These are phyloP conservation scores for Diaprepes abbreviatus DNA, from an alignment of 2,888 invertebrate species.

Conservation along the genomic window DNA sequence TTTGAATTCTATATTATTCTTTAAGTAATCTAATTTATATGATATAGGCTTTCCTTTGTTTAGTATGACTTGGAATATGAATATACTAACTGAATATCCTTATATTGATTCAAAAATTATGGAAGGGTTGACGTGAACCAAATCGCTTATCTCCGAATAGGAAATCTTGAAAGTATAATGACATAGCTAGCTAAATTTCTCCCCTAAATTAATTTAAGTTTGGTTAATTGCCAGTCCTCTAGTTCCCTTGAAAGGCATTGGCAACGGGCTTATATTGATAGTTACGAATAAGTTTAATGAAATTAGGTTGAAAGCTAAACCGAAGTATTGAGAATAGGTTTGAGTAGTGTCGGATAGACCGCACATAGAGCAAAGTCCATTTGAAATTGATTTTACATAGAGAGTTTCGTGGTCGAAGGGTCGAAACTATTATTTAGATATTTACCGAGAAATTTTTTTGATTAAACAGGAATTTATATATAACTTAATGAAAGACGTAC, in stretches of 20 bases:
- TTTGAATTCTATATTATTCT: too few relatives aligned
- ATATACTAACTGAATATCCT: too few relatives aligned
- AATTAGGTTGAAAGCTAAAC: constrained; percentile 29
- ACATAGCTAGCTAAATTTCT: not conserved
- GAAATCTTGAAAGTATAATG: not conserved
- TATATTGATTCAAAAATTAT: too few relatives aligned
- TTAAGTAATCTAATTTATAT: too few relatives aligned
- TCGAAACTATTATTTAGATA: not conserved
- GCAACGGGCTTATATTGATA: constrained; percentile 39
- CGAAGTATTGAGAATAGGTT: constrained; percentile 17
- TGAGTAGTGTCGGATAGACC: constrained; percentile 17
- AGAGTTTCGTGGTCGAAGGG: constrained; percentile 1
- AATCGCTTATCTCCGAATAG: not conserved
- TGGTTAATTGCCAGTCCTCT: constrained; percentile 1
- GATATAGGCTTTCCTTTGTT: too few relatives aligned
- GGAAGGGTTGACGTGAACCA: too few relatives aligned
- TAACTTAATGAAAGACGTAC: too few relatives aligned
- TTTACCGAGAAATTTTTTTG: too few relatives aligned
- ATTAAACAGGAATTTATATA: too few relatives aligned
- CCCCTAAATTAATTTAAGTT: constrained; percentile 3
- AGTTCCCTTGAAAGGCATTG: not conserved
- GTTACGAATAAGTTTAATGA: constrained; percentile 42
- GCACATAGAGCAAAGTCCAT: not conserved
- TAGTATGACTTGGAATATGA: too few relatives aligned
- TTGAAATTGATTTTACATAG: not conserved